Percentiles rank a stretch among this genome's conserved stretches.
Conservation (phyloP, 2,113 vertebrate genomes). For the Ursus arctos region DNA sequence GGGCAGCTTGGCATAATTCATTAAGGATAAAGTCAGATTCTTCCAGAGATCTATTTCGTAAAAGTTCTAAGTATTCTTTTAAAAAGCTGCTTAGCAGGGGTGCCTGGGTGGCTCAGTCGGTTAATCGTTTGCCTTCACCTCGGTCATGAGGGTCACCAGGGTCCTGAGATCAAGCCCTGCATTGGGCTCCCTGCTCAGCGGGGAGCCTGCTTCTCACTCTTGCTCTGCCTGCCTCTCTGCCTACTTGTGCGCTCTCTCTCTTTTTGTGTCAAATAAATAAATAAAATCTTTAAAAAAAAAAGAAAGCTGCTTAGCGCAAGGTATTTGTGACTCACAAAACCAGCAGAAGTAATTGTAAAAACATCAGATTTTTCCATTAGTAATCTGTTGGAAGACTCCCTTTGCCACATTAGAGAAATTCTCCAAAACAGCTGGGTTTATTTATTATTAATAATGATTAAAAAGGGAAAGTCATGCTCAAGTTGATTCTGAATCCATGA, state of each 20-base stretch:
- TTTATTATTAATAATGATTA: not conserved
- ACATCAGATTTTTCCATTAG: slow-evolving; percentile 2
- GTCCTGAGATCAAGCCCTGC: too few species aligned
- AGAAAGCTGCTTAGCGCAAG: not conserved
- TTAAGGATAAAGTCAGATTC: slow-evolving; percentile 7
- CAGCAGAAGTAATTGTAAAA: slow-evolving; percentile 51
- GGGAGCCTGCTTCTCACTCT: too few species aligned
- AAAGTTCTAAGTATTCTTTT: slow-evolving; percentile 1
- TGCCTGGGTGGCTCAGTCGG: too few species aligned
- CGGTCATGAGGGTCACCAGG: too few species aligned
- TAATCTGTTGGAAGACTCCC: slow-evolving; percentile 13
- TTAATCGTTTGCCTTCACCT: too few species aligned
- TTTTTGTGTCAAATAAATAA: not conserved
- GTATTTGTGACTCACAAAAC: slow-evolving; percentile 12
- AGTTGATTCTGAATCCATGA: not conserved
- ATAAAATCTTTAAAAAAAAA: not conserved
- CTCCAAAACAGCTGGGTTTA: not conserved
- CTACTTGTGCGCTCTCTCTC: too few species aligned
- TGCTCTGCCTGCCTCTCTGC: not conserved
- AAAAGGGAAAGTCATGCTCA: not conserved
- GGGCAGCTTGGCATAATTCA: not conserved
- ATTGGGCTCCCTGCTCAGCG: too few species aligned
- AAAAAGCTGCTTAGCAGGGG: not conserved
- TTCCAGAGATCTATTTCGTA: slow-evolving; percentile 18
- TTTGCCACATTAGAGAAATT: slow-evolving; percentile 55